Evolutionary conservation across 2,888 invertebrate genomes (phyloP).

Genomic region (Ditula angustiorana): DNA sequence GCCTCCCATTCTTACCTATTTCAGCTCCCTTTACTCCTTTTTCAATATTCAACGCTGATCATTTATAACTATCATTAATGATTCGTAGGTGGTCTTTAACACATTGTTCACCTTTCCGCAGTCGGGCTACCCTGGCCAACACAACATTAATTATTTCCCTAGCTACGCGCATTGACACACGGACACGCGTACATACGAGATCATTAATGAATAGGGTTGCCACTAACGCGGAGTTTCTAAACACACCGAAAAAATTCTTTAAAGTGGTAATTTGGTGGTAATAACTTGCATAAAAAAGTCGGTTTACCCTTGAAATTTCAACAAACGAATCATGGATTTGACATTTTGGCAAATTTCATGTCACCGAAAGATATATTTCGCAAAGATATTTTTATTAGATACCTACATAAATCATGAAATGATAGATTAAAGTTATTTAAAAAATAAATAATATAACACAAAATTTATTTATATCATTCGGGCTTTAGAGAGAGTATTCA

Average conservation of each 20-base stretch:
- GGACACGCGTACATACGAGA: conserved; percentile 33
- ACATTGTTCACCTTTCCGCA: conserved; percentile 34
- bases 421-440: no score
- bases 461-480: no score
- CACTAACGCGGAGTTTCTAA: background rate
- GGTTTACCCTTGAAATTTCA: no score
- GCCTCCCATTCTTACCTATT: background rate
- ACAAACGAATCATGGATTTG: no score
- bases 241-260: background rate
- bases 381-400: no score
- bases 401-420: no score
- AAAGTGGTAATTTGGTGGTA: no score
- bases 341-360: no score
- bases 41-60: conserved; percentile 6
- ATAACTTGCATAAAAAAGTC: no score
- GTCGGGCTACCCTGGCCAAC: conserved; percentile 3
- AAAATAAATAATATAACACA: no score
- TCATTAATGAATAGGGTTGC: conserved; percentile 38
- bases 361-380: no score
- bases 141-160: conserved; percentile 38
- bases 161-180: conserved; percentile 32
- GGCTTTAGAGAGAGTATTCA: no score
- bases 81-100: conserved; percentile 29
- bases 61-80: conserved; percentile 20
- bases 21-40: background rate